Conservation (phyloP, 2,113 vertebrate species). For the Bettongia penicillata region DNA sequence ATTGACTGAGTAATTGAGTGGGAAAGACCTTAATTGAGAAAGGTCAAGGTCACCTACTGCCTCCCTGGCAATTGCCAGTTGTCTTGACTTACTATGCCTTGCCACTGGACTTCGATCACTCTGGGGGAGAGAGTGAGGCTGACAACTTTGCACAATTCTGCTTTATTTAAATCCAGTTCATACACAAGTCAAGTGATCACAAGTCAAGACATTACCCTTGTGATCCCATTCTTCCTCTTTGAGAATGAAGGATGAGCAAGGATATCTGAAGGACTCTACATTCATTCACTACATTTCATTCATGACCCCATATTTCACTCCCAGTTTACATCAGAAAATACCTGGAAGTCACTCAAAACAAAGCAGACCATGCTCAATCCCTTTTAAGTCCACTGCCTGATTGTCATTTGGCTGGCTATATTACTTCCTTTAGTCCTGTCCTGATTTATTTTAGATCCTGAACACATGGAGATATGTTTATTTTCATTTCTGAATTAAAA, state of each 20-base stretch:
- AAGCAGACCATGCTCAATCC: background rate
- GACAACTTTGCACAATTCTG: background rate
- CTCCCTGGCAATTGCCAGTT: background rate
- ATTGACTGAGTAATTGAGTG: background rate
- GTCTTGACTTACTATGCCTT: background rate
- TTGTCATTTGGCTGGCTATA: background rate
- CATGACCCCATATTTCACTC: background rate
- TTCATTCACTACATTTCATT: background rate
- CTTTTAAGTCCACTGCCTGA: background rate
- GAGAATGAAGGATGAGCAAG: background rate
- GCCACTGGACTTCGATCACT: background rate
- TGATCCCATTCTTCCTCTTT: background rate
- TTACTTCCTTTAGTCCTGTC: background rate
- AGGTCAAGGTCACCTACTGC: background rate
- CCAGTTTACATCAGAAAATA: background rate
- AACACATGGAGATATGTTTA: background rate
- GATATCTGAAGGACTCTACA: background rate
- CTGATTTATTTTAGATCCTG: background rate
- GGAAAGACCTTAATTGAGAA: background rate
- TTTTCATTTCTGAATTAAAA: background rate
- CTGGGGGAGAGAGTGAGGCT: background rate
- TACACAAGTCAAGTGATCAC: no score
- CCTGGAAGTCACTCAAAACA: background rate
- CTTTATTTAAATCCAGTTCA: background rate
- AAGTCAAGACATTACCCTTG: background rate